phyloP scores from a whole-genome alignment of 2,888 invertebrate species.

The Syritta pipiens region DNA sequence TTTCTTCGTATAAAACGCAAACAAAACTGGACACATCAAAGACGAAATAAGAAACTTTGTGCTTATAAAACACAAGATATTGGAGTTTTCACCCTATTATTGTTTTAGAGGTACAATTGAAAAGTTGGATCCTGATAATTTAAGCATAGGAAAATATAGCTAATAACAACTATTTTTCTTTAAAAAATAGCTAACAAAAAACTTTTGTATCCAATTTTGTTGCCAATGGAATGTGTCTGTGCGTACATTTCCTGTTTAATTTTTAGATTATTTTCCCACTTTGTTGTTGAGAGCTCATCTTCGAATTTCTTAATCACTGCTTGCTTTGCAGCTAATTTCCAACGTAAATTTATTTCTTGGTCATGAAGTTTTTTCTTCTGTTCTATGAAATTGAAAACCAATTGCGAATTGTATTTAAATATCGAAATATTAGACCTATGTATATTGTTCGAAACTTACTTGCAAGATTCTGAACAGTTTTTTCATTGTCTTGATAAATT shows the following conservation, averaged over 20 bases:
- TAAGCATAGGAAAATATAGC: no score
- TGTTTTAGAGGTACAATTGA: no score
- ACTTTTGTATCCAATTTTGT: no score
- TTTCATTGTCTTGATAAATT: slow-evolving; percentile 50
- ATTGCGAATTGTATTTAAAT: not conserved
- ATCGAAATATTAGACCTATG: not conserved
- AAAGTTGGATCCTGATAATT: no score
- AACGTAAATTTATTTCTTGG: slow-evolving; percentile 71
- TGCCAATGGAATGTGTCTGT: not conserved
- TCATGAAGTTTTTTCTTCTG: slow-evolving; percentile 70
- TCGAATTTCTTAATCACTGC: slow-evolving; percentile 72
- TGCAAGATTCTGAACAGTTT: slow-evolving; percentile 3
- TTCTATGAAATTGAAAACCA: slow-evolving; percentile 35
- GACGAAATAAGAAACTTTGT: no score
- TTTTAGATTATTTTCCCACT: slow-evolving; percentile 72
- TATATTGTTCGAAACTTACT: slow-evolving; percentile 30
- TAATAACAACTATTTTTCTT: no score
- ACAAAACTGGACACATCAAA: no score
- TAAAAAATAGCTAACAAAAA: no score
- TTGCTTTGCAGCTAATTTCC: slow-evolving; percentile 72
- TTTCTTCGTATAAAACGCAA: no score
- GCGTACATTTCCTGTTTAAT: slow-evolving; percentile 73
- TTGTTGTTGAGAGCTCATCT: slow-evolving; percentile 71
- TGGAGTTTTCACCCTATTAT: no score
- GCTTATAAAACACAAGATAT: no score